phyloP scores from a whole-genome alignment of 2,113 vertebrate genomes.

The Platichthys stellatus region DNA sequence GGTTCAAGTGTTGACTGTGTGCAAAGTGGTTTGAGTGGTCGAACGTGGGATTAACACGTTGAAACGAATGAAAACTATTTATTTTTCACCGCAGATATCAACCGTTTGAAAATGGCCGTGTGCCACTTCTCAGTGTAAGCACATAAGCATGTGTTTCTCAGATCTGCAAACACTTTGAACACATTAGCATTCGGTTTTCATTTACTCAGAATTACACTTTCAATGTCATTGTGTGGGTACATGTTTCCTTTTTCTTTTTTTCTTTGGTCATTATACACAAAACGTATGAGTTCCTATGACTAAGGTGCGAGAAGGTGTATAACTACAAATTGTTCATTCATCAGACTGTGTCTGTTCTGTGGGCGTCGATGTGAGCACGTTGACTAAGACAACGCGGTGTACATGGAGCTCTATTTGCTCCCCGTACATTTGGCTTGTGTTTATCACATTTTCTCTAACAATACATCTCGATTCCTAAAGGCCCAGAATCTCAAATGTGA shows the following conservation, averaged over 20 bases:
- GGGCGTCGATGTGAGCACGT: slow-evolving; percentile 68
- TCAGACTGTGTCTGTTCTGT: slow-evolving; percentile 69
- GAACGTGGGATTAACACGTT: slow-evolving; percentile 15
- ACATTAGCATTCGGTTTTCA: slow-evolving; percentile 71
- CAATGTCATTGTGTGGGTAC: slow-evolving; percentile 76
- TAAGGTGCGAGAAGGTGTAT: slow-evolving; percentile 69
- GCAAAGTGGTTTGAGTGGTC: slow-evolving; percentile 18
- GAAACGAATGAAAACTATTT: slow-evolving; percentile 31
- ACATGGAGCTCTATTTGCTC: slow-evolving; percentile 72
- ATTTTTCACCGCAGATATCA: slow-evolving; percentile 13
- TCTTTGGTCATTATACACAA: slow-evolving; percentile 62
- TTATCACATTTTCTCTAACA: slow-evolving; percentile 81
- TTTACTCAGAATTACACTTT: slow-evolving; percentile 65
- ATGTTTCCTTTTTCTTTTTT: slow-evolving; percentile 52
- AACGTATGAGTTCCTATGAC: slow-evolving; percentile 61
- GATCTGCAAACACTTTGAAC: slow-evolving; percentile 59
- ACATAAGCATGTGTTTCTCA: slow-evolving; percentile 45
- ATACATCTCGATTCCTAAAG: slow-evolving; percentile 82
- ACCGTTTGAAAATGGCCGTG: slow-evolving; percentile 6
- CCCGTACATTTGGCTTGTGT: slow-evolving; percentile 73
- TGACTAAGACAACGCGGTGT: slow-evolving; percentile 73
- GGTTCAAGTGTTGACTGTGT: neutral
- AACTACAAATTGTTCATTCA: slow-evolving; percentile 75
- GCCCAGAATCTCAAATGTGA: slow-evolving; percentile 82
- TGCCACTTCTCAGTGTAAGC: slow-evolving; percentile 1